Conservation (phyloP, 2,113 vertebrate genomes). For the Phylloscopus trochilus region DNA sequence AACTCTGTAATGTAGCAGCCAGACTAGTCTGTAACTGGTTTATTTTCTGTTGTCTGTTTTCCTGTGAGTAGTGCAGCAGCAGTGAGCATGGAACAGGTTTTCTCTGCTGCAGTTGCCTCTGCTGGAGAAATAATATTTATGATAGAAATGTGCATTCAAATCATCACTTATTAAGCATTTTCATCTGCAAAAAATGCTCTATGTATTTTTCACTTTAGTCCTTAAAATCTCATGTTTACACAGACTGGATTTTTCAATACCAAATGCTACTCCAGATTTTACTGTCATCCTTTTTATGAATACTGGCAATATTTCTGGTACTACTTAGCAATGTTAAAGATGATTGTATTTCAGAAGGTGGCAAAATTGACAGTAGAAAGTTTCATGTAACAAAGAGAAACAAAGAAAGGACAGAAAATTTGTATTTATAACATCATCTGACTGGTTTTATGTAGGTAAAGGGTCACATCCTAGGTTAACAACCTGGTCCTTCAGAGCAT, state of each 20-base stretch:
- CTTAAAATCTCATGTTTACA: neutral
- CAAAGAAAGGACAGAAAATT: neutral
- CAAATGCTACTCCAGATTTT: neutral
- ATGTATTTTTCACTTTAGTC: neutral
- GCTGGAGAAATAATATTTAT: neutral
- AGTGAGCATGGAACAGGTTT: neutral
- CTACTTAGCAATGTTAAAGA: neutral
- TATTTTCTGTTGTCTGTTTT: neutral
- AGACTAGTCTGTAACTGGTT: neutral
- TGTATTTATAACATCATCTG: neutral
- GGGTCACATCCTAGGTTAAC: neutral
- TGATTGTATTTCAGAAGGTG: neutral
- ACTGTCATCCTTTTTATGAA: neutral
- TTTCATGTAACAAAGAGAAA: neutral
- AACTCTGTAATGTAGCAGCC: neutral
- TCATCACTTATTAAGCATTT: neutral
- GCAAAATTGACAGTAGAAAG: neutral
- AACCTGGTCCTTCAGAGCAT: neutral
- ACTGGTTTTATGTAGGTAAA: neutral
- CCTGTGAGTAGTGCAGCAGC: neutral
- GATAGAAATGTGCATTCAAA: neutral
- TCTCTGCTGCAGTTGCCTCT: neutral
- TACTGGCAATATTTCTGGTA: neutral
- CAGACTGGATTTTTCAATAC: neutral
- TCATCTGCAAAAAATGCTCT: neutral